Evolutionary conservation across 2,797 vertebrate species (phyloP), one percentile per base, ranked within the genome.

Genomic region (Phoeniculus purpureus): DNA sequence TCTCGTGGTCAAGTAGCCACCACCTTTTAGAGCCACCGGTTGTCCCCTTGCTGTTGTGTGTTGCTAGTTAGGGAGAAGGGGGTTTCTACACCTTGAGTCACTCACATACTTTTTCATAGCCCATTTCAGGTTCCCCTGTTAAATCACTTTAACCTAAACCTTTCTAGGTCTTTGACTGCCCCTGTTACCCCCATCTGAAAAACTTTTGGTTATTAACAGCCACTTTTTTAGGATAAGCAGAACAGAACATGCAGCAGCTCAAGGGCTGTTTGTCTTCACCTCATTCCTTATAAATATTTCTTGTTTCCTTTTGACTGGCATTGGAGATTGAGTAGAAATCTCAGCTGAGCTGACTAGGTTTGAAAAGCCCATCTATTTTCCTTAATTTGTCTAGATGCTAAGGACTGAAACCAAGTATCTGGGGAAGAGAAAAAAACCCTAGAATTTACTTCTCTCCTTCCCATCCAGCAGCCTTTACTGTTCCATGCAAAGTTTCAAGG

Each of bases 361-460:
- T 92, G 43, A 55, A 84, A 91, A 92, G 47, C 1, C 1, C 55
- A 15, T 21, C 50, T 2, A 4, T 81, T 79, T 61, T 5, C 23
- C 22, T 29, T 58, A 25, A 60, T 71, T 60, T 71, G 40, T 51
- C 22, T 71, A 8, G 26, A 71, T 67, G 5, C 3, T 50, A 79
- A 51, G 22, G 29, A 45, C 5, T 54, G 13, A 60, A 67, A 66
- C 45, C 27, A 20, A 34, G 51, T 54, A 27, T 19, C 12, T 32
- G 3, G 2, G 2, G 31, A 59, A 21, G 20, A 10, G 13, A 7
- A 45, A 77, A 59, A 20, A n/a, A n/a, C n/a, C 4, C 0, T 2
- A 52, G 40, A 64, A 48, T 61, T 66, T 85, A 29, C 12, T 85
- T 70, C 48, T 81, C 19, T 5, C 6, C n/a, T 72, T 29, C 14